Percentiles rank a stretch among this genome's conserved stretches.
These are phyloP conservation scores for Lethenteron reissneri DNA, from an alignment of 2,113 vertebrate genomes.

Conservation along the genomic window DNA sequence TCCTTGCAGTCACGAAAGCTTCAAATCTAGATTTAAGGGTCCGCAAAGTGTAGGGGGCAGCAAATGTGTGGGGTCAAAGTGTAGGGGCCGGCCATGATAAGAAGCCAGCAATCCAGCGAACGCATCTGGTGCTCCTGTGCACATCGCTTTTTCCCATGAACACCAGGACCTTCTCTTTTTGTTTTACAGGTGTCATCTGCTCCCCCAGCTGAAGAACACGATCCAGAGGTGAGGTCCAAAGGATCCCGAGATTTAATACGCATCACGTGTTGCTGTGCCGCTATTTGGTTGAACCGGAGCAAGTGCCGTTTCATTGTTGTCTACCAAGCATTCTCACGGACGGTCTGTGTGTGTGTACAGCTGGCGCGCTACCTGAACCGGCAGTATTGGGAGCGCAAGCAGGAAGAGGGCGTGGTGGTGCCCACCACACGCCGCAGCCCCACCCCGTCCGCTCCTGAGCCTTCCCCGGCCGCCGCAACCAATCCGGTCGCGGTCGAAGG, in stretches of 20 bases:
- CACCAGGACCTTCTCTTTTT: not conserved
- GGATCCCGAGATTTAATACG: not conserved
- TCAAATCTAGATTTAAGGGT: too few relatives aligned
- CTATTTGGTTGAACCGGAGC: not conserved
- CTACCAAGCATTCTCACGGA: not conserved
- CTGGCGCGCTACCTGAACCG: conserved; percentile 87
- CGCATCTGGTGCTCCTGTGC: too few relatives aligned
- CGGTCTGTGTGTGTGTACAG: conserved; percentile 18
- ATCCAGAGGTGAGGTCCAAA: conserved; percentile 53
- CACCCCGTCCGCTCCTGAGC: conserved; percentile 61
- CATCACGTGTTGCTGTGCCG: not conserved
- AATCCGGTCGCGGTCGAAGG: conserved; percentile 37
- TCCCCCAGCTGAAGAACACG: conserved; percentile 77
- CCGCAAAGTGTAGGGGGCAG: too few relatives aligned
- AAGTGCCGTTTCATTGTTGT: conserved; percentile 1
- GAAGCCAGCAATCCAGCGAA: too few relatives aligned
- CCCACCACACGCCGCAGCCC: conserved; percentile 44
- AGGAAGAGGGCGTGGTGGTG: conserved; percentile 40
- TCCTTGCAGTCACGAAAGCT: too few relatives aligned
- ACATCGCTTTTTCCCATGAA: too few relatives aligned
- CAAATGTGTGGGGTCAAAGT: too few relatives aligned
- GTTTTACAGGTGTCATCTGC: conserved; percentile 68
- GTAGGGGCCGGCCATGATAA: too few relatives aligned
- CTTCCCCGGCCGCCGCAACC: conserved; percentile 33
- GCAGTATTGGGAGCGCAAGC: conserved; percentile 98